A percentile compares a stretch with the other conserved stretches of the same genome.
Conservation (phyloP, 2,888 invertebrate genomes). For the Scaptodrosophila latifasciaeformis region DNA sequence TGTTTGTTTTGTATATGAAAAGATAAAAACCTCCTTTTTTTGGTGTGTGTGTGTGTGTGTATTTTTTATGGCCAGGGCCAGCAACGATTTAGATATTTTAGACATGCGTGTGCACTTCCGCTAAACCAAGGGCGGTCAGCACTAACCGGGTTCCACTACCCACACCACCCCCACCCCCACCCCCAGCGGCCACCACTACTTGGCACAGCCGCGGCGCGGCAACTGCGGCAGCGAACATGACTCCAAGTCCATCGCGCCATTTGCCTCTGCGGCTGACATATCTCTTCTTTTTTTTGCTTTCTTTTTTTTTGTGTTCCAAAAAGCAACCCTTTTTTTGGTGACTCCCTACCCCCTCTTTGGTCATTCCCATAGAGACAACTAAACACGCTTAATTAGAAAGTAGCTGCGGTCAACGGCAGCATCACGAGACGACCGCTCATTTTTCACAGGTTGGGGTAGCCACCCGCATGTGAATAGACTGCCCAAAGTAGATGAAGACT, state of each 20-base stretch:
- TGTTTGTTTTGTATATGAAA: not conserved
- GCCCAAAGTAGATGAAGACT: too few relatives aligned
- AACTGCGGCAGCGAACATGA: too few relatives aligned
- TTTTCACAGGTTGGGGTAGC: conserved; percentile 56
- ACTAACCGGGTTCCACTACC: not conserved
- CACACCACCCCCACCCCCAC: not conserved
- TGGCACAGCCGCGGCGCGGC: not conserved
- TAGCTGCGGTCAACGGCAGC: conserved; percentile 50
- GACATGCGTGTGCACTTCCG: conserved; percentile 54
- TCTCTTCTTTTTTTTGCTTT: too few relatives aligned
- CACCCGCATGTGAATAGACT: too few relatives aligned
- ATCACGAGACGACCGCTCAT: conserved; percentile 38
- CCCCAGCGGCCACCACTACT: not conserved
- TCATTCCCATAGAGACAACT: conserved; percentile 49
- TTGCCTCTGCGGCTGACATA: conserved; percentile 52
- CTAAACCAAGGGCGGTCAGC: too few relatives aligned
- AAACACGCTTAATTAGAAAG: conserved; percentile 71
- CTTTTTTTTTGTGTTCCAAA: conserved; percentile 18
- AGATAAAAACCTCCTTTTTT: too few relatives aligned
- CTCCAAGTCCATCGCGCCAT: too few relatives aligned
- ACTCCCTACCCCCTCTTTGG: not conserved
- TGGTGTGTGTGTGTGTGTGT: too few relatives aligned
- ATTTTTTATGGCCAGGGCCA: not conserved
- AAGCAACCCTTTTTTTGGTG: conserved; percentile 15
- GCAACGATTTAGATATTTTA: conserved; percentile 67